Conservation (phyloP, 35 echinoderm and acorn worm genomes). For the Heliocidaris erythrogramma region DNA sequence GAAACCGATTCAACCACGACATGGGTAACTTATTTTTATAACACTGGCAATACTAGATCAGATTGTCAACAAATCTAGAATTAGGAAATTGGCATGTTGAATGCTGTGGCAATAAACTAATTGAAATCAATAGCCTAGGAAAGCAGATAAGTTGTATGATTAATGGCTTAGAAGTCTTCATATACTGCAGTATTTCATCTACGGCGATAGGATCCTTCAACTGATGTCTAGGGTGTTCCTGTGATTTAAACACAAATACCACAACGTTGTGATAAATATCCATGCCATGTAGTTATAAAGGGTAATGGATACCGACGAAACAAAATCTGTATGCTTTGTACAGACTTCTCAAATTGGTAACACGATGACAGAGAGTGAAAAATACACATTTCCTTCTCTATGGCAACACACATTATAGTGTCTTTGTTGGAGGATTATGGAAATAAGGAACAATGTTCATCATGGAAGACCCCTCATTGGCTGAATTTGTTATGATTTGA, state of each 20-base stretch:
- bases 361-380: not conserved
- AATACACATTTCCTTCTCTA: not conserved
- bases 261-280: not conserved
- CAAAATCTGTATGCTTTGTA: not conserved
- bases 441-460: not conserved
- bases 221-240: not conserved
- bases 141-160: too few species aligned
- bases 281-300: not conserved
- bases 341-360: not conserved
- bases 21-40: not conserved
- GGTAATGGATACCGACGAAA: not conserved
- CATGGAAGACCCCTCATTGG: slow-evolving; percentile 39
- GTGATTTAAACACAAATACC: not conserved
- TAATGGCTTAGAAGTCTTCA: too few species aligned
- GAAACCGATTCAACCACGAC: not conserved
- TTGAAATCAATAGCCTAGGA: too few species aligned
- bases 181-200: too few species aligned
- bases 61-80: not conserved
- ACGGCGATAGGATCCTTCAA: not conserved
- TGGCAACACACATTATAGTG: not conserved
- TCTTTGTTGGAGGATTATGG: not conserved
- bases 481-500: slow-evolving; percentile 12
- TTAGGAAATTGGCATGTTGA: not conserved
- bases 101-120: not conserved
- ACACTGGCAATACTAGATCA: not conserved